Evolutionary conservation across 2,888 invertebrate genomes (phyloP), one percentile per base, ranked within the genome.

Genomic region (Apotomis turbidana): DNA sequence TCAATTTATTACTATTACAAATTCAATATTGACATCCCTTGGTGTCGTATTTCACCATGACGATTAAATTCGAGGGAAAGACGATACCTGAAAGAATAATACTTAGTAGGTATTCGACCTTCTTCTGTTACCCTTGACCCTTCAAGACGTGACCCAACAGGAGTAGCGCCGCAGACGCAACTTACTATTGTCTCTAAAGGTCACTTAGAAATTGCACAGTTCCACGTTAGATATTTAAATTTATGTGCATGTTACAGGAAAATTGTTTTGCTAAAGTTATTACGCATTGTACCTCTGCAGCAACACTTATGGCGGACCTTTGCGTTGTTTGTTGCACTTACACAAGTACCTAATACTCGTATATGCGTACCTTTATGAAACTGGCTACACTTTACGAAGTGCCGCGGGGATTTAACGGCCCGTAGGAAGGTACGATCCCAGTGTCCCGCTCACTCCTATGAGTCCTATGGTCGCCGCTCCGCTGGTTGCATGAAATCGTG

Each of bases 171-270:
- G 44, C 13, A 44, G 59, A 12, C 46, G 61, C 61, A 62, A 55
- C 57, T 72, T 68, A 57, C 59, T 60, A 78, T 79, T 80, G 80
- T 80, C 77, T 71, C 60, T 60, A 79, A 79, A 80, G 78, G 79
- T 79, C 78, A 76, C 76, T 68, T 62, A 76, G 79, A 77, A 77
- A 77, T 70, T 60, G 69, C 69, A 69, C 54, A 64, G 36, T 27
- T 54, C 49, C 59, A 60, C 51, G 66, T 66, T 59, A 70, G 41
- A 10, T 59, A 71, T 70, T 66, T 66, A 66, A 73, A 70, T 73
- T 67, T 66, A 67, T 70, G 67, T 51, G 58, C 38, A 51, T 58
- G 41, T 71, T 68, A 61, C 51, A 68, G 61, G 67, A 71, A 68
- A 71, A 71, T 57, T 54, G 46, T 44, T 54, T 63, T 67, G 55